Base-by-base conservation (phyloP, 2,888 invertebrate species). In the Protodeltote pygarga region DNA sequence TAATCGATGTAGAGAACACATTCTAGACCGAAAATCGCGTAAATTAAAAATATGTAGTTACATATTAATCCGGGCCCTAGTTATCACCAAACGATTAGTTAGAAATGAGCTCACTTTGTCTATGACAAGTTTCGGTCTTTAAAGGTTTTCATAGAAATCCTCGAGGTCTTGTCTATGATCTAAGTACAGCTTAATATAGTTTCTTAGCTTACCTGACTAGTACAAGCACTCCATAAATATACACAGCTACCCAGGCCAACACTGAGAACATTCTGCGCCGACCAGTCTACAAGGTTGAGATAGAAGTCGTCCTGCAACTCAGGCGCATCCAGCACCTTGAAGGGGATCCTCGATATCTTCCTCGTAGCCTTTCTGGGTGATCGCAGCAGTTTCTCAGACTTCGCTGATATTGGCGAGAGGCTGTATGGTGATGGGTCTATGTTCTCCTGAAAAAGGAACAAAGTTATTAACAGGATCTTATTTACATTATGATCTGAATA, bases 301-400 rank as follows among this genome's bases (percentile, higher is more conserved):
- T 99, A 99, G 93, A 99, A 99, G 91, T 99, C 99, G 89, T 99
- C 99, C 90, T 99, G 98, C 44, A 99, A 90, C 87, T 99, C 98
- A 2, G 98, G 98, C 2, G 98, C 98, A 81, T 99, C 98, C 33
- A 99, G 92, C 20, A 98, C 95, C 93, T 99, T 99, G 92, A 99
- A 99, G 1, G 99, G 99, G 83, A 99, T 98, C 83, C 99, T 95
- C 1, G 99, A 98, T 70, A 99, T 99, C 92, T 99, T 99, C 59
- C 99, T 92, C 1, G 98, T 98, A n/a, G 99, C 98, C 89, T 99
- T 99, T 61, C 99, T 94, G 0, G 99, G 99, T 0, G 98, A 99
- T 23, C 98, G 94, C 34, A 99, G 91, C 3, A 99, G 91, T 77
- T 98, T 97, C 88, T 99, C 99, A 61, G 98, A 98, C 85, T 98